phyloP scores from a whole-genome alignment of 2,797 vertebrate species.

The Chrysocyon brachyurus region DNA sequence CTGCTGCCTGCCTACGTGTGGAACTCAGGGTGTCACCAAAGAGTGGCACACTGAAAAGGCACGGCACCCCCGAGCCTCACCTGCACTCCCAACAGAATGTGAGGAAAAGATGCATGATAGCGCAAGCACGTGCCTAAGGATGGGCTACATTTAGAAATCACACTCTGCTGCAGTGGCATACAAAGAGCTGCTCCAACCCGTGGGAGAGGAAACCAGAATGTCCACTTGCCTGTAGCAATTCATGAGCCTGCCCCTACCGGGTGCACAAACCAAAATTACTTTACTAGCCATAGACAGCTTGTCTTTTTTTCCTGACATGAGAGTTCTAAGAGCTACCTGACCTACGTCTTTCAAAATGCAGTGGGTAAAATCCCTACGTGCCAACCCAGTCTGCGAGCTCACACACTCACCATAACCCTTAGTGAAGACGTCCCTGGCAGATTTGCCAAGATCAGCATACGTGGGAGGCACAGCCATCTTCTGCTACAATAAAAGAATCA shows the following conservation, averaged over 20 bases:
- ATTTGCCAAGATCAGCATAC: slow-evolving; percentile 96
- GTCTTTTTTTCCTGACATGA: neutral
- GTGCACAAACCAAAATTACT: neutral
- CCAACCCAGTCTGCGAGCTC: neutral
- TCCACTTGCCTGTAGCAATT: no score
- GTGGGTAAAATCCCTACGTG: neutral
- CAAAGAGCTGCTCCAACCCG: neutral
- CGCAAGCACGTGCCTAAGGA: neutral
- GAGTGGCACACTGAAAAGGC: no score
- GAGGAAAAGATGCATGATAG: neutral
- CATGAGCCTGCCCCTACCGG: neutral
- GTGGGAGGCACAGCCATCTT: slow-evolving; percentile 97
- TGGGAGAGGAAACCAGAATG: neutral
- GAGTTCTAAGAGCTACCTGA: neutral
- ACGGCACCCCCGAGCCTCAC: neutral
- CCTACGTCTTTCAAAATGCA: neutral
- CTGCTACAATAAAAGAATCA: slow-evolving; percentile 85
- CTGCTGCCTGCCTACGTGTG: neutral
- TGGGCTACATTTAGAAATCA: neutral
- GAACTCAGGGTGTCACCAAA: neutral
- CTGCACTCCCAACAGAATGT: neutral
- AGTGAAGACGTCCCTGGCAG: slow-evolving; percentile 97
- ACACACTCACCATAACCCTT: slow-evolving; percentile 96
- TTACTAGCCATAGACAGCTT: neutral
- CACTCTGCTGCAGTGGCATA: fast-evolving